phyloP scores from a whole-genome alignment of 2,888 invertebrate genomes.

The Ormyrus pomaceus region DNA sequence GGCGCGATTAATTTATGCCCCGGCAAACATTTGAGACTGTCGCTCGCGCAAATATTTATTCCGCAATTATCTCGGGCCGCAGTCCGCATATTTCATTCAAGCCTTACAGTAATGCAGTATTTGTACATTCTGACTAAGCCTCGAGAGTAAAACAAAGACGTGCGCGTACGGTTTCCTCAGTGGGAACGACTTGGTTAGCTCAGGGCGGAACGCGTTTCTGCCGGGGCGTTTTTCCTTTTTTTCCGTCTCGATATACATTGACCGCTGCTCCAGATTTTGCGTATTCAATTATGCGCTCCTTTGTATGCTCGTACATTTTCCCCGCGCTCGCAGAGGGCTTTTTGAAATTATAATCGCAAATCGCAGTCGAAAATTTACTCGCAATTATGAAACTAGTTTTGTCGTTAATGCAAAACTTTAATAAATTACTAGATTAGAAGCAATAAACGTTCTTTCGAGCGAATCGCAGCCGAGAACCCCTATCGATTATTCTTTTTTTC shows the following conservation, averaged over 20 bases:
- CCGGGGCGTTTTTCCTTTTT: background rate
- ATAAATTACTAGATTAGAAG: background rate
- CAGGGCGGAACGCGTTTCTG: background rate
- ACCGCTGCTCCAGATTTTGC: constrained; percentile 4
- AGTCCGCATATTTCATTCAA: background rate
- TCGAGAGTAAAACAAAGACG: background rate
- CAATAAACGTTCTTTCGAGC: background rate
- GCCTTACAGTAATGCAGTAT: constrained; percentile 21
- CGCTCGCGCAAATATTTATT: too few species aligned
- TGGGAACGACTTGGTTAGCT: constrained; percentile 5
- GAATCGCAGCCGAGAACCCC: background rate
- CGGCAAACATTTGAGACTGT: too few species aligned
- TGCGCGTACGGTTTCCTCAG: constrained; percentile 25
- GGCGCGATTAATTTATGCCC: too few species aligned
- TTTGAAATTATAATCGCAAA: background rate
- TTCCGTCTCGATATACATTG: background rate
- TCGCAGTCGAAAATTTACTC: background rate
- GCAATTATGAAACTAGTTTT: background rate
- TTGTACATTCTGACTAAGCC: constrained; percentile 8
- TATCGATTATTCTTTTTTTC: background rate
- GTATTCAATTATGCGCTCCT: background rate
- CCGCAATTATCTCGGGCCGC: too few species aligned
- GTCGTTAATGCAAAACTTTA: background rate
- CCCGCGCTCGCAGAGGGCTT: background rate
- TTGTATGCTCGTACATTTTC: background rate